Evolutionary conservation across 2,113 vertebrate genomes (phyloP).

Genomic region (Oncorhynchus clarkii): DNA sequence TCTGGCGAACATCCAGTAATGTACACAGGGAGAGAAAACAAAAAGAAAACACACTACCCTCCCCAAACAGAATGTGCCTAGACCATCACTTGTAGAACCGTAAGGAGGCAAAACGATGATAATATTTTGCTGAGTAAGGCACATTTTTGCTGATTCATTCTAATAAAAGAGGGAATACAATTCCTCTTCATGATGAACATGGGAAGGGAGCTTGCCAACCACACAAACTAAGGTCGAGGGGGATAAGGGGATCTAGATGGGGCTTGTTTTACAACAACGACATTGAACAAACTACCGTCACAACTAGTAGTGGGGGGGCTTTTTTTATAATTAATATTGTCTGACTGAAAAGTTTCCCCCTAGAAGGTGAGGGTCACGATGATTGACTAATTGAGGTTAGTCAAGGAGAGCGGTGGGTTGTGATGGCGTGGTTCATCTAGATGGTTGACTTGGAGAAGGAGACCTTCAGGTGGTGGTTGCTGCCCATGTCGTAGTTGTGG

Average conservation of each 20-base stretch:
- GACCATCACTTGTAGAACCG: slow-evolving; percentile 15
- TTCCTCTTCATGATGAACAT: slow-evolving; percentile 2
- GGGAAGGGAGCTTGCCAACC: slow-evolving; percentile 74
- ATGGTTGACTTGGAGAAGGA: slow-evolving; percentile 99
- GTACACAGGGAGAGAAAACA: slow-evolving; percentile 59
- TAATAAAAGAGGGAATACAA: slow-evolving; percentile 64
- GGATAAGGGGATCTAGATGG: slow-evolving; percentile 50
- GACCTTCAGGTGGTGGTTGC: slow-evolving; percentile 97
- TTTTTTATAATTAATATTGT: slow-evolving; percentile 46
- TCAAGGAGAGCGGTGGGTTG: slow-evolving; percentile 13
- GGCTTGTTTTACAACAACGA: not conserved
- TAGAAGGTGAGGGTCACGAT: slow-evolving; percentile 60
- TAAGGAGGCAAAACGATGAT: slow-evolving; percentile 45
- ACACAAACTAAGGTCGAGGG: slow-evolving; percentile 56
- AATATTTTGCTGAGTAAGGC: slow-evolving; percentile 76
- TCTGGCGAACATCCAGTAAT: not conserved
- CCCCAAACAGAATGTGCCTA: slow-evolving; percentile 37
- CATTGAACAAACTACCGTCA: no score
- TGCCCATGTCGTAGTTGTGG: slow-evolving; percentile 98
- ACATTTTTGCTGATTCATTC: slow-evolving; percentile 80
- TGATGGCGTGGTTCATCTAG: slow-evolving; percentile 66
- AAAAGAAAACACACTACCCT: slow-evolving; percentile 19
- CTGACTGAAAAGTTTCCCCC: slow-evolving; percentile 75
- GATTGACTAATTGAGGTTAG: not conserved
- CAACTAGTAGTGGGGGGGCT: slow-evolving; percentile 49